Conservation (phyloP, 2,888 invertebrate genomes). For the Eilema griseolum region DNA sequence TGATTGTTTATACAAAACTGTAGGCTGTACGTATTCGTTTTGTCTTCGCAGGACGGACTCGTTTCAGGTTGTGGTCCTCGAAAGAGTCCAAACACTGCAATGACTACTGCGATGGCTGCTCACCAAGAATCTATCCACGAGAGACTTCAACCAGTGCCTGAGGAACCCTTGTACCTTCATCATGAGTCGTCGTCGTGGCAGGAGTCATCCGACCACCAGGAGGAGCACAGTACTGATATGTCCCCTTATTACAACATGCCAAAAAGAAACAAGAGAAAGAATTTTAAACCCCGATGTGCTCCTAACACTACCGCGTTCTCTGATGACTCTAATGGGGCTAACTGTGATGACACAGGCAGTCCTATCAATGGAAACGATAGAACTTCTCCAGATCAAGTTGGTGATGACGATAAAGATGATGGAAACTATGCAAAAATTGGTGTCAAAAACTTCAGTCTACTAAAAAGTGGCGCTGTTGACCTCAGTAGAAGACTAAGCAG, state of each 20-base stretch:
- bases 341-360: constrained; percentile 69
- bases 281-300: constrained; percentile 92
- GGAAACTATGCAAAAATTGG: constrained; percentile 78
- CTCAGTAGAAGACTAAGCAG: constrained; percentile 83
- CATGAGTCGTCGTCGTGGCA: constrained; percentile 86
- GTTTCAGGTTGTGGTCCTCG: constrained; percentile 72
- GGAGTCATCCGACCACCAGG: constrained; percentile 74
- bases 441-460: constrained; percentile 82
- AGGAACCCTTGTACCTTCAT: constrained; percentile 80
- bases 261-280: constrained; percentile 92
- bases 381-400: constrained; percentile 69
- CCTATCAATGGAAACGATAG: constrained; percentile 79
- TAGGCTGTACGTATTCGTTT: constrained; percentile 37
- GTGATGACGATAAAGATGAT: constrained; percentile 69
- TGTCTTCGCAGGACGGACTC: constrained; percentile 73
- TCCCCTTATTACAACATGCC: constrained; percentile 85
- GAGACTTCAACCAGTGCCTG: constrained; percentile 80
- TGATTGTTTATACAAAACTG: constrained; percentile 77
- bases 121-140: constrained; percentile 86
- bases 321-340: constrained; percentile 81
- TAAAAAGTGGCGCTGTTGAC: constrained; percentile 83
- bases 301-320: constrained; percentile 86
- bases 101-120: constrained; percentile 87
- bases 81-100: constrained; percentile 80
- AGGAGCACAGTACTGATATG: constrained; percentile 76